Conservation (phyloP, 2,888 invertebrate genomes). For the Eulithis testata region DNA sequence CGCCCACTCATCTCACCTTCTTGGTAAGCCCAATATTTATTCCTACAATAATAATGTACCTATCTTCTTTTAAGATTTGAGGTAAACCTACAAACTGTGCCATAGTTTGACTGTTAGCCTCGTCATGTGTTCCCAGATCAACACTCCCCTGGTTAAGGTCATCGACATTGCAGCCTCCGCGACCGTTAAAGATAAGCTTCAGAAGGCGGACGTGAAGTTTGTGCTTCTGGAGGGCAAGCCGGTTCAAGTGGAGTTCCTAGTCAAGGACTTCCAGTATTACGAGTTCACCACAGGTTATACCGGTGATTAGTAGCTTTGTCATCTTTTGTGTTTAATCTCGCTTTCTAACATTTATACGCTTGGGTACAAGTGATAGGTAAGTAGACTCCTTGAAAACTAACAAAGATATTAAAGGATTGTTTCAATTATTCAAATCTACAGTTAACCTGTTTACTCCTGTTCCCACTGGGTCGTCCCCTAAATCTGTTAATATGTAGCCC, state of each 20-base stretch:
- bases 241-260: conserved; percentile 71
- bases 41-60: neutral
- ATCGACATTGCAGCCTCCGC: conserved; percentile 79
- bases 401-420: too few species aligned
- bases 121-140: conserved; percentile 49
- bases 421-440: too few species aligned
- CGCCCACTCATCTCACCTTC: conserved; percentile 66
- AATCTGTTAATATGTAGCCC: too few species aligned
- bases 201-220: conserved; percentile 79
- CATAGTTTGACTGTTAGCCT: too few species aligned
- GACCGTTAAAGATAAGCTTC: conserved; percentile 75
- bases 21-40: conserved; percentile 55
- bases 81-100: too few species aligned
- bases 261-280: conserved; percentile 84
- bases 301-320: conserved; percentile 70
- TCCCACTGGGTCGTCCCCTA: too few species aligned
- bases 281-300: conserved; percentile 81
- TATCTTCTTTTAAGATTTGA: neutral
- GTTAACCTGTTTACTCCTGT: too few species aligned
- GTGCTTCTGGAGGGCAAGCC: conserved; percentile 82
- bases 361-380: neutral
- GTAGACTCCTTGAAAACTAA: too few species aligned
- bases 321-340: conserved; percentile 34
- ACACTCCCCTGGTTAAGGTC: conserved; percentile 81
- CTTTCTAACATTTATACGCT: conserved; percentile 16